Conservation (phyloP, 2,113 vertebrate genomes). For the Atrichornis clamosus region DNA sequence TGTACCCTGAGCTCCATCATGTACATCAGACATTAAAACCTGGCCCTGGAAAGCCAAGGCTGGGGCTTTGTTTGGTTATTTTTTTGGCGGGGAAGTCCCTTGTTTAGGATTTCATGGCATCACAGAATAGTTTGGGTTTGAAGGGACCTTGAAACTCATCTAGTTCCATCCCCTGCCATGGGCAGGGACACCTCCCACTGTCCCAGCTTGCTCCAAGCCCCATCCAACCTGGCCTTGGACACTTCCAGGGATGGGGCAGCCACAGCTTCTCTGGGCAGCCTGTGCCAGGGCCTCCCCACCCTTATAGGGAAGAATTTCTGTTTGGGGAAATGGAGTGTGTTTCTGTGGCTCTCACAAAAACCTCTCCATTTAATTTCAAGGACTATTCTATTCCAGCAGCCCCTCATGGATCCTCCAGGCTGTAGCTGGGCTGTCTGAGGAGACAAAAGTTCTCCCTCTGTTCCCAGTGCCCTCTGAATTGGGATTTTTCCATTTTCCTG, state of each 20-base stretch:
- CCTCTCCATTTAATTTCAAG: neutral
- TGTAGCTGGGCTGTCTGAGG: neutral
- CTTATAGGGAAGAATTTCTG: neutral
- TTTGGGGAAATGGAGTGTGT: neutral
- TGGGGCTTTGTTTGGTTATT: neutral
- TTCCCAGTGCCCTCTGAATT: neutral
- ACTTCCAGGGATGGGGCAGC: neutral
- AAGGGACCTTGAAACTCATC: neutral
- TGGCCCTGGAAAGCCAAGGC: neutral
- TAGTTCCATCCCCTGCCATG: neutral
- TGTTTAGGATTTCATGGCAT: neutral
- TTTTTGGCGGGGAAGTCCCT: neutral
- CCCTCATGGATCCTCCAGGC: neutral
- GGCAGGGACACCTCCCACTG: neutral
- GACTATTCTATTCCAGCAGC: rapidly evolving
- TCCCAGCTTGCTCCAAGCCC: neutral
- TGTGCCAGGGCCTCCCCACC: neutral
- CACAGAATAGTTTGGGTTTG: neutral
- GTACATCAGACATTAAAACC: rapidly evolving
- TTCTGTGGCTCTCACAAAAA: neutral
- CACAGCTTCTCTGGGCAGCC: neutral
- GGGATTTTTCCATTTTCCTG: neutral
- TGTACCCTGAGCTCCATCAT: rapidly evolving
- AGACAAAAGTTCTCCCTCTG: neutral
- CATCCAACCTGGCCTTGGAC: neutral